Evolutionary conservation across 2,888 invertebrate genomes (phyloP).

Genomic region (Dichetophora obliterata): DNA sequence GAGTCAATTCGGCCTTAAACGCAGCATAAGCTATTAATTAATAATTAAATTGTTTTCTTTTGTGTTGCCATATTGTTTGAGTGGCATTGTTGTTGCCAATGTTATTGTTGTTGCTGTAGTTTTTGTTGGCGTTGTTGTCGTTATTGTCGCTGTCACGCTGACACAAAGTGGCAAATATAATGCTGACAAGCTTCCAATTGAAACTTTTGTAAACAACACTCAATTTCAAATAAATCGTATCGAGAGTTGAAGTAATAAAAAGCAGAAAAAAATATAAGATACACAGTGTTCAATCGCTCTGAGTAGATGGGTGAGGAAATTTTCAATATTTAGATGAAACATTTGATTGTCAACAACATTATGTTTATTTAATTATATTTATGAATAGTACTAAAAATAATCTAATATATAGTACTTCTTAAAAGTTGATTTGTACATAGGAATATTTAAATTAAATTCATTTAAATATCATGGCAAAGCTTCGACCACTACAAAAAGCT

Average conservation of each 20-base stretch:
- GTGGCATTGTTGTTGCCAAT: background rate
- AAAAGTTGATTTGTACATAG: no score
- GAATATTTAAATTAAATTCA: no score
- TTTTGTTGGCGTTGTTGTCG: constrained; percentile 4
- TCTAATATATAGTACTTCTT: no score
- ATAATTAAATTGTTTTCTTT: constrained; percentile 42
- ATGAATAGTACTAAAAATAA: no score
- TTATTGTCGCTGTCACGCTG: constrained; percentile 14
- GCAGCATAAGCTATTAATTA: constrained; percentile 35
- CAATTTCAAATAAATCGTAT: background rate
- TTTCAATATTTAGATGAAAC: no score
- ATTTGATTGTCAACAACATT: no score
- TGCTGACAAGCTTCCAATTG: constrained; percentile 37
- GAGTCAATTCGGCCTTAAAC: constrained; percentile 32
- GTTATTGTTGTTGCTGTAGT: constrained; percentile 21
- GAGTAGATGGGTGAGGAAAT: no score
- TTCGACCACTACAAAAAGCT: no score
- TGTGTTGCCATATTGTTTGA: constrained; percentile 27
- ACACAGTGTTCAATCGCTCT: no score
- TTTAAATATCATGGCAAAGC: no score
- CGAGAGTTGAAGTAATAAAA: background rate
- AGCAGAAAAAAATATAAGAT: background rate
- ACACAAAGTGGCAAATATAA: constrained; percentile 38
- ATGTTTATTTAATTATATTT: no score
- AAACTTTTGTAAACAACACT: constrained; percentile 19